Percentiles rank a stretch among this genome's conserved stretches.
Evolutionary conservation across 2,797 vertebrate genomes (phyloP).

Genomic region (Lindbergichthys nudifrons): DNA sequence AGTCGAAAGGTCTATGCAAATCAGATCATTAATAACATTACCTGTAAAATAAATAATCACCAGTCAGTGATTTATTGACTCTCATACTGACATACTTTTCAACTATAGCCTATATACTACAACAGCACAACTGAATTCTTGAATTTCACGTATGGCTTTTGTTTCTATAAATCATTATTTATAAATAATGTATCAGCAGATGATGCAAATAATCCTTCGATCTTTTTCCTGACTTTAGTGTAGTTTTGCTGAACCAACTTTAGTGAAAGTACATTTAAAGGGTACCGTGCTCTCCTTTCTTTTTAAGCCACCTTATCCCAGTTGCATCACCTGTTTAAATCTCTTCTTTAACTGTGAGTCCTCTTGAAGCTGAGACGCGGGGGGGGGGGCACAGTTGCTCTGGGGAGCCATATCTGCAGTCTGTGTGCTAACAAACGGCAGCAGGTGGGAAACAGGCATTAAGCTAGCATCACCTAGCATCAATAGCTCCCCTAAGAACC

Average conservation of each 20-base stretch:
- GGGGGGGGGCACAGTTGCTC: constrained; percentile 80
- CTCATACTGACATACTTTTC: too few relatives aligned
- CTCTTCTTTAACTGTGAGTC: constrained; percentile 78
- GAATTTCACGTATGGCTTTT: too few relatives aligned
- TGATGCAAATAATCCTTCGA: too few relatives aligned
- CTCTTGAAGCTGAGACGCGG: constrained; percentile 81
- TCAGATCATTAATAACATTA: too few relatives aligned
- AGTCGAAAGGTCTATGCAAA: too few relatives aligned
- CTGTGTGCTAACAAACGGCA: constrained; percentile 87
- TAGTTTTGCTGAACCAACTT: constrained; percentile 1
- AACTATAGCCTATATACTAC: too few relatives aligned
- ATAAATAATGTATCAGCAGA: too few relatives aligned
- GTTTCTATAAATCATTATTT: too few relatives aligned
- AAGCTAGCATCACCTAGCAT: constrained; percentile 74
- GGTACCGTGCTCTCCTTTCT: constrained; percentile 14
- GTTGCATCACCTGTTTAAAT: constrained; percentile 84
- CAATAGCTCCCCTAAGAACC: constrained; percentile 75
- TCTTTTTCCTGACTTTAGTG: background rate
- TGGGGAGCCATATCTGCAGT: constrained; percentile 86
- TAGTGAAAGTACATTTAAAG: background rate
- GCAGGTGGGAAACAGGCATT: constrained; percentile 88
- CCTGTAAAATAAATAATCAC: too few relatives aligned
- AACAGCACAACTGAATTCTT: too few relatives aligned
- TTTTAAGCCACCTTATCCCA: constrained; percentile 81
- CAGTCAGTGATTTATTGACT: too few relatives aligned